A percentile compares a stretch with the other conserved stretches of the same genome.
phyloP scores from a whole-genome alignment of 2,888 invertebrate genomes.

The Acanthosepion esculentum region DNA sequence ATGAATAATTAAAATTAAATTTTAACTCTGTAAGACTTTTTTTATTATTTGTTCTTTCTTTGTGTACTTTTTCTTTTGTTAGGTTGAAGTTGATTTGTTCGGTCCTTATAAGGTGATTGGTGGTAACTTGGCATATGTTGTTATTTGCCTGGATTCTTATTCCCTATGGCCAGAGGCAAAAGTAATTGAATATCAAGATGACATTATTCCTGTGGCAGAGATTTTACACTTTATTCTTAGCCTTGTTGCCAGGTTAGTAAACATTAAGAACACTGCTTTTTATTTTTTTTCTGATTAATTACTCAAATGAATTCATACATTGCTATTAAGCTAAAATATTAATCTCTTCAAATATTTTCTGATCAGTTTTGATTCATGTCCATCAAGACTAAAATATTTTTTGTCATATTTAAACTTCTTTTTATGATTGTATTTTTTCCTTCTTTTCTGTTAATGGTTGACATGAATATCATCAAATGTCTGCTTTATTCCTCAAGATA shows the following conservation, averaged over 20 bases:
- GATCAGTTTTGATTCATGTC: too few relatives aligned
- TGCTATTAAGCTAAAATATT: background rate
- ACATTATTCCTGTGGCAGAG: conserved; percentile 52
- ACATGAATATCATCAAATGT: background rate
- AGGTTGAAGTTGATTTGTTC: conserved; percentile 61
- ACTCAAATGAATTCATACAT: background rate
- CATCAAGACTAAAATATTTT: too few relatives aligned
- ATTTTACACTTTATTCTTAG: conserved; percentile 58
- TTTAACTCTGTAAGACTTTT: too few relatives aligned
- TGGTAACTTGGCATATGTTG: conserved; percentile 52
- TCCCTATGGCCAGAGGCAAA: conserved; percentile 61
- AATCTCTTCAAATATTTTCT: too few relatives aligned
- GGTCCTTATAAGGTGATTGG: conserved; percentile 54
- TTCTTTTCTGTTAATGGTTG: background rate
- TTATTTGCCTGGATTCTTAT: conserved; percentile 58
- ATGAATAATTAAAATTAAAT: too few relatives aligned
- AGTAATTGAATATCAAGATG: conserved; percentile 51
- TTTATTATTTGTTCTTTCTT: background rate
- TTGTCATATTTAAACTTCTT: too few relatives aligned
- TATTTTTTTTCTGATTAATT: background rate
- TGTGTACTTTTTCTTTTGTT: conserved; percentile 39
- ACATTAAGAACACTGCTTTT: background rate
- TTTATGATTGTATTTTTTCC: too few relatives aligned
- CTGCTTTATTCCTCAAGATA: conserved; percentile 53
- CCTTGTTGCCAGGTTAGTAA: conserved; percentile 58